Evolutionary conservation across 2,888 invertebrate genomes (phyloP), one percentile per base, ranked within the genome.

Genomic region (Epinotia ramella): DNA sequence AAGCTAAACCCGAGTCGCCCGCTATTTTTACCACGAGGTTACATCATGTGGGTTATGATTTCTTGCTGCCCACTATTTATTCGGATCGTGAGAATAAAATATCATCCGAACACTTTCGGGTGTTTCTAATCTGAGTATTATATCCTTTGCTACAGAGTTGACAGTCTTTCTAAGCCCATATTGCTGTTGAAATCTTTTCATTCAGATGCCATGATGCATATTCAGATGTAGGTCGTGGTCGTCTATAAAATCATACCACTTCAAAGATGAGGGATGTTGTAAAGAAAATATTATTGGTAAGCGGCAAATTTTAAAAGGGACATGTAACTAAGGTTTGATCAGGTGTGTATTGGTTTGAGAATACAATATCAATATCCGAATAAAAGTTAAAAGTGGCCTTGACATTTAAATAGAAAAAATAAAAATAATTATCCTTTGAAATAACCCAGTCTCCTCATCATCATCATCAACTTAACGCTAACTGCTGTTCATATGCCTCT

Each of bases 21-120:
- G 87, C 91, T 93, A 91, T 89, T 89, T 88, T 85, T 91, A 87
- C 78, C 82, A 74, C 90, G 88, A 89, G 90, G 90, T 84, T 89
- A 84, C 84, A 87, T 84, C 85, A 88, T 86, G 86, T 88, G 86
- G 88, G 87, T 90, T 92, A 92, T 91, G 88, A 91, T 91, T 90
- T 88, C 89, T 88, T 86, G 86, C 84, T 90, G 82, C 81, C 86
- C 28, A 67, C 71, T 88, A 89, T 88, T 88, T 87, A 86, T 85
- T 85, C 82, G 80, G 81, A 60, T 28, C 33, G 60, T 16, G 33
- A 18, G 46, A 69, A 69, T 60, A 46, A 60, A 11, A 60, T 69
- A 24, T 20, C 62, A 33, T 16, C 62, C 33, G 33, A 53, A 67
- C 7, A 40, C 33, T 57, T 57, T 59, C 57, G 5, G 16, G 13